Evolutionary conservation across 2,888 invertebrate genomes (phyloP).

Genomic region (Lasiommata megera): DNA sequence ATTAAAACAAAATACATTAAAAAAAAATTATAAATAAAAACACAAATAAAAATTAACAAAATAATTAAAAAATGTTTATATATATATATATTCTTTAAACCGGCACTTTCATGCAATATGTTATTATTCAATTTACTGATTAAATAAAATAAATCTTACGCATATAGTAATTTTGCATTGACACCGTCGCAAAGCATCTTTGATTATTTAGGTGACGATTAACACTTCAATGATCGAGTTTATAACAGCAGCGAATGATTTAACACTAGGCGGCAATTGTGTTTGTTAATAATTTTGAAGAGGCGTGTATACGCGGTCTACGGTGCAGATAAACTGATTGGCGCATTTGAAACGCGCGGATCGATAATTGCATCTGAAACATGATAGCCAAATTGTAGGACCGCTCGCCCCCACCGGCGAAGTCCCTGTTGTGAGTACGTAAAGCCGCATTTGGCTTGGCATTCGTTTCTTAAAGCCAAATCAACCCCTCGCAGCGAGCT

Average conservation of each 20-base stretch:
- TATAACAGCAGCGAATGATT: no score
- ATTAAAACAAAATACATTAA: no score
- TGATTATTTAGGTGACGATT: not conserved
- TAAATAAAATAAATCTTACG: conserved; percentile 24
- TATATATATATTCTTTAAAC: no score
- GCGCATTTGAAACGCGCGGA: conserved; percentile 32
- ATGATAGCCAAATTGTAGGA: not conserved
- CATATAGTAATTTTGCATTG: conserved; percentile 22
- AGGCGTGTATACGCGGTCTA: not conserved
- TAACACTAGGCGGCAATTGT: not conserved
- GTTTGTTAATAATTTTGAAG: not conserved
- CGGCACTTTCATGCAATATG: no score
- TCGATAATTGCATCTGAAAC: conserved; percentile 33
- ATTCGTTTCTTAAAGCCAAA: conserved; percentile 6
- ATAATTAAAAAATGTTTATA: no score
- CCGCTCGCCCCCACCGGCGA: no score
- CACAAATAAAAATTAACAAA: no score
- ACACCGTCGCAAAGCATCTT: conserved; percentile 28
- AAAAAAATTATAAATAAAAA: no score
- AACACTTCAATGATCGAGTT: not conserved
- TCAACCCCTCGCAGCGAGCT: conserved; percentile 18
- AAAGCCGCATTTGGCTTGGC: not conserved
- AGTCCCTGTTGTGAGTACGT: not conserved
- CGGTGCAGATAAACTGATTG: conserved; percentile 19
- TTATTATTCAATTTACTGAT: no score